phyloP scores from a whole-genome alignment of 1,140 invertebrate genomes.

The Papilio dardanus region DNA sequence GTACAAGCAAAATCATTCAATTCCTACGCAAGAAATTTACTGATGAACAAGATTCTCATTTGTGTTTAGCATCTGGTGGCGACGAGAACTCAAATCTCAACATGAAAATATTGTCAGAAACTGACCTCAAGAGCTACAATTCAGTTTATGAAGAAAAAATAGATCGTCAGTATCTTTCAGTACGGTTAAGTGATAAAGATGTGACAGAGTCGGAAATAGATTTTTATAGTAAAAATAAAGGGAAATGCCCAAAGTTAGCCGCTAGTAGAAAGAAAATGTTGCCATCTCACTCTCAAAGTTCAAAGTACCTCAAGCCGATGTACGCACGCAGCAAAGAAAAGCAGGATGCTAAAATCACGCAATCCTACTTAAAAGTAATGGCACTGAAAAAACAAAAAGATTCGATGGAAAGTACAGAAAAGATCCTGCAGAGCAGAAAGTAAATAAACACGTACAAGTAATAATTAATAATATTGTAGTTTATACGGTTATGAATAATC shows the following conservation, averaged over 20 bases:
- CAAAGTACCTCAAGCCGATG: conserved; percentile 67
- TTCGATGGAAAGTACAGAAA: conserved; percentile 66
- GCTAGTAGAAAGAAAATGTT: conserved; percentile 60
- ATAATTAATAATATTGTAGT: not conserved
- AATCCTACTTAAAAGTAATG: conserved; percentile 63
- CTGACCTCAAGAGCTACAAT: conserved; percentile 61
- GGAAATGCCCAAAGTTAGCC: conserved; percentile 71
- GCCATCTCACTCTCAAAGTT: conserved; percentile 61
- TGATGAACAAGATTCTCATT: conserved; percentile 49
- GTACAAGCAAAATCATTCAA: conserved; percentile 69
- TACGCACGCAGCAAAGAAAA: conserved; percentile 46
- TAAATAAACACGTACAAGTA: conserved; percentile 45
- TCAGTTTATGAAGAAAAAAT: conserved; percentile 61
- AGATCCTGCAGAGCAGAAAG: conserved; percentile 75
- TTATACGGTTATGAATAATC: not conserved
- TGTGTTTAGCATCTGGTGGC: conserved; percentile 53
- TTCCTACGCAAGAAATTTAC: conserved; percentile 78
- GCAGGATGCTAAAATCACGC: conserved; percentile 63
- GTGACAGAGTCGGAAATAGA: conserved; percentile 57
- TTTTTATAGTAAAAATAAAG: conserved; percentile 58
- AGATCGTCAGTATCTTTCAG: conserved; percentile 50
- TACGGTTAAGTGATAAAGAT: conserved; percentile 65
- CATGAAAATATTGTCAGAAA: conserved; percentile 40
- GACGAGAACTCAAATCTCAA: conserved; percentile 43
- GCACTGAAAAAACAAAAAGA: conserved; percentile 73